These are phyloP conservation scores for Numenius arquata DNA, from an alignment of 2,113 vertebrate species.

Conservation along the genomic window DNA sequence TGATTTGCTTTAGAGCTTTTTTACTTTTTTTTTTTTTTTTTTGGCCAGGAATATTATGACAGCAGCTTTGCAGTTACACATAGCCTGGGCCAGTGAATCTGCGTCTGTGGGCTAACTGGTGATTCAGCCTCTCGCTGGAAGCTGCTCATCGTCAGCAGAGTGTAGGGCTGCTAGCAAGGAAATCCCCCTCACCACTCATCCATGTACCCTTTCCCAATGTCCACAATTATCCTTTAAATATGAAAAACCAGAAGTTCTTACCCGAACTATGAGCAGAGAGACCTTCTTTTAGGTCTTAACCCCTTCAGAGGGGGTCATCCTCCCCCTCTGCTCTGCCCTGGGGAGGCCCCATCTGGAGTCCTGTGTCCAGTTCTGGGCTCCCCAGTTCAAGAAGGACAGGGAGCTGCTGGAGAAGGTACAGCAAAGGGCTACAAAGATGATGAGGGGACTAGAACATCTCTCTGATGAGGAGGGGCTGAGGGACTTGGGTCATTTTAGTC, in stretches of 20 bases:
- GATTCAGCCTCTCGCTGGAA: background rate
- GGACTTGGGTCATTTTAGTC: too few relatives aligned
- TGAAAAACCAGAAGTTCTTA: background rate
- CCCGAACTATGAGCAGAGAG: fast-evolving
- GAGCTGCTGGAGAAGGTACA: too few relatives aligned
- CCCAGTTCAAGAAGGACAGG: too few relatives aligned
- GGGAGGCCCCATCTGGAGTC: too few relatives aligned
- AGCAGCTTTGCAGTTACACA: background rate
- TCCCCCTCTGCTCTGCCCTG: too few relatives aligned
- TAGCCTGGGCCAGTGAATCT: fast-evolving
- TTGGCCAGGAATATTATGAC: background rate
- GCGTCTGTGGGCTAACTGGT: background rate
- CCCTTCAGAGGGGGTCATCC: too few relatives aligned
- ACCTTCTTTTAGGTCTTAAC: background rate
- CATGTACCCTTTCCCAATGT: background rate
- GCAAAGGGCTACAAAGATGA: too few relatives aligned
- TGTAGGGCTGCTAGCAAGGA: background rate
- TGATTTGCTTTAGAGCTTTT: background rate
- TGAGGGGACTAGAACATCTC: too few relatives aligned
- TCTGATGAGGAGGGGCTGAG: too few relatives aligned
- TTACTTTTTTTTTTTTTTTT: background rate
- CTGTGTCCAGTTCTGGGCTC: too few relatives aligned
- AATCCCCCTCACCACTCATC: background rate
- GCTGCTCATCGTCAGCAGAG: background rate
- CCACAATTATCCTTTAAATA: background rate